phyloP scores from a whole-genome alignment of 2,113 vertebrate genomes.

The Climacteris rufus region DNA sequence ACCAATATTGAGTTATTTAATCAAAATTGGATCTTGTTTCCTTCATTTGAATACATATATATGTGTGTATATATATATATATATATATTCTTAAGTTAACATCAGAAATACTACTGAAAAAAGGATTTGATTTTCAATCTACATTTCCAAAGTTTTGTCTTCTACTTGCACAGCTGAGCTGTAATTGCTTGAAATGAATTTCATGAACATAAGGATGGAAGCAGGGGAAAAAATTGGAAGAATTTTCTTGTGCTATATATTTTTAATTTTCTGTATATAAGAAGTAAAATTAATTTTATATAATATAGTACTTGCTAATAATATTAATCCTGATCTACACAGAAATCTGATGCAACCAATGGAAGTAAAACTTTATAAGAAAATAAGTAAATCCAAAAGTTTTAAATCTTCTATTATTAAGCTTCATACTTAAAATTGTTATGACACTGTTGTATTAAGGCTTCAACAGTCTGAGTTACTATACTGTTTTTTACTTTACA shows the following conservation, averaged over 20 bases:
- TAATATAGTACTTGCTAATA: background rate
- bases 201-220: background rate
- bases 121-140: background rate
- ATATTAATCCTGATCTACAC: background rate
- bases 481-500: background rate
- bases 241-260: background rate
- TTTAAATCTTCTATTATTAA: background rate
- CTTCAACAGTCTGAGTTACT: background rate
- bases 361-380: background rate
- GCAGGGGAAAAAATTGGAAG: background rate
- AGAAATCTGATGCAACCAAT: background rate
- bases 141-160: background rate
- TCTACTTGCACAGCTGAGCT: background rate
- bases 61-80: background rate
- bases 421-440: background rate
- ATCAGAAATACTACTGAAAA: background rate
- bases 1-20: background rate
- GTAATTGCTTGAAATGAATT: background rate
- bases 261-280: background rate
- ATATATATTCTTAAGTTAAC: background rate
- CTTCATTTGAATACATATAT: rapidly evolving
- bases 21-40: background rate
- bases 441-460: background rate
- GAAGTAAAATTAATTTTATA: background rate
- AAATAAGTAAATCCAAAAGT: background rate